These are phyloP conservation scores for Cephus spinipes DNA, from an alignment of 2,888 invertebrate species.

Conservation along the genomic window DNA sequence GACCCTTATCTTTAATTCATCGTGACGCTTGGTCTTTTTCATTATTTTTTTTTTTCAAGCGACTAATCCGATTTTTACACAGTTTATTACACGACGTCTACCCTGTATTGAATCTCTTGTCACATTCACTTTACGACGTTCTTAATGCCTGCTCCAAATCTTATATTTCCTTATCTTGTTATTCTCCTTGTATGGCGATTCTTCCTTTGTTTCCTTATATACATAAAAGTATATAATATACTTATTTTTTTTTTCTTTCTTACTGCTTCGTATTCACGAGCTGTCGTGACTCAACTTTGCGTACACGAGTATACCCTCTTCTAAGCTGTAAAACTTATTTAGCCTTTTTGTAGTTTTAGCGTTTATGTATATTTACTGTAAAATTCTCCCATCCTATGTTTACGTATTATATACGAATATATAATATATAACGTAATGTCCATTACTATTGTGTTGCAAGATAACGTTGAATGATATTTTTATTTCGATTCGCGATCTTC, in stretches of 20 bases:
- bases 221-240: constrained; percentile 17
- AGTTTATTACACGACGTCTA: too few species aligned
- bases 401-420: constrained; percentile 15
- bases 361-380: constrained; percentile 55
- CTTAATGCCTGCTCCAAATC: too few species aligned
- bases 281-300: too few species aligned
- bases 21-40: too few species aligned
- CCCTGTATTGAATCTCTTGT: too few species aligned
- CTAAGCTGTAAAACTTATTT: constrained; percentile 18
- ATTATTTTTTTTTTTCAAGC: too few species aligned
- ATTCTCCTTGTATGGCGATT: constrained; percentile 14
- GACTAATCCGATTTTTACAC: too few species aligned
- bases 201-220: constrained; percentile 9
- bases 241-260: constrained; percentile 23
- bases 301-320: constrained; percentile 8
- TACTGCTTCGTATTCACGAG: constrained; percentile 38
- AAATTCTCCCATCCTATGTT: constrained; percentile 43
- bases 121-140: too few species aligned
- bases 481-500: constrained; percentile 23
- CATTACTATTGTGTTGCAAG: constrained; percentile 49
- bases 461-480: constrained; percentile 50
- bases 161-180: neutral
- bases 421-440: constrained; percentile 42
- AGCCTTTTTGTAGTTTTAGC: constrained; percentile 19
- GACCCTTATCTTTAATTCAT: too few species aligned